Evolutionary conservation across 2,797 vertebrate genomes (phyloP).

Genomic region (Diplodus sargus): DNA sequence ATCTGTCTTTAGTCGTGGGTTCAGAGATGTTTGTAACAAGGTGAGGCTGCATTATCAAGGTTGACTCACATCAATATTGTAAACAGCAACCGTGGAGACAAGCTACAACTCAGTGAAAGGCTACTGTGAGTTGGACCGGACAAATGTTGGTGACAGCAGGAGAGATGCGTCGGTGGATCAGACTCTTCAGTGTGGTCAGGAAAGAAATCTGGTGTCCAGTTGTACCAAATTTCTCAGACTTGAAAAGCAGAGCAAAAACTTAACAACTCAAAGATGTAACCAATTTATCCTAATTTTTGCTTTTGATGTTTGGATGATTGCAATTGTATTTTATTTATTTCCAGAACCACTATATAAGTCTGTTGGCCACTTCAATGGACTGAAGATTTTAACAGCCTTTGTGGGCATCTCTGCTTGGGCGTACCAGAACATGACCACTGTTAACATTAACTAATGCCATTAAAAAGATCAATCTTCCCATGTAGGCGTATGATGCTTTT

Average conservation of each 20-base stretch:
- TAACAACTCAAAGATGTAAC: conserved; percentile 29
- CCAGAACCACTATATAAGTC: conserved; percentile 26
- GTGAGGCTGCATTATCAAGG: neutral
- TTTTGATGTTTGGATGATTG: conserved; percentile 5
- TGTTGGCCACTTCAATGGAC: conserved; percentile 6
- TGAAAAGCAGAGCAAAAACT: conserved; percentile 16
- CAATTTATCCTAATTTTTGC: conserved; percentile 21
- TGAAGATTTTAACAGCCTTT: neutral
- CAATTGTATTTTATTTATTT: neutral
- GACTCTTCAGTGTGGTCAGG: conserved; percentile 19
- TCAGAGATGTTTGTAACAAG: neutral
- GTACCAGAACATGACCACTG: neutral
- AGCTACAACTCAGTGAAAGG: neutral
- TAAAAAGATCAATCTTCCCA: neutral
- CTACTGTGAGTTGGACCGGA: conserved; percentile 6
- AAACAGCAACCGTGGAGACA: neutral
- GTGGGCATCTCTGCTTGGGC: neutral
- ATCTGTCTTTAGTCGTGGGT: neutral
- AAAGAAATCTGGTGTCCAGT: conserved; percentile 33
- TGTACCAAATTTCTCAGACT: conserved; percentile 33
- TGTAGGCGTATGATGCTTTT: neutral
- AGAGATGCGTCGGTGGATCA: conserved; percentile 25
- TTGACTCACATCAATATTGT: neutral
- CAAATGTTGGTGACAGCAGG: conserved; percentile 8
- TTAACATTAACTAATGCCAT: conserved; percentile 5